These are phyloP conservation scores for Lerista edwardsae DNA, from an alignment of 2,797 vertebrate species.

Conservation along the genomic window DNA sequence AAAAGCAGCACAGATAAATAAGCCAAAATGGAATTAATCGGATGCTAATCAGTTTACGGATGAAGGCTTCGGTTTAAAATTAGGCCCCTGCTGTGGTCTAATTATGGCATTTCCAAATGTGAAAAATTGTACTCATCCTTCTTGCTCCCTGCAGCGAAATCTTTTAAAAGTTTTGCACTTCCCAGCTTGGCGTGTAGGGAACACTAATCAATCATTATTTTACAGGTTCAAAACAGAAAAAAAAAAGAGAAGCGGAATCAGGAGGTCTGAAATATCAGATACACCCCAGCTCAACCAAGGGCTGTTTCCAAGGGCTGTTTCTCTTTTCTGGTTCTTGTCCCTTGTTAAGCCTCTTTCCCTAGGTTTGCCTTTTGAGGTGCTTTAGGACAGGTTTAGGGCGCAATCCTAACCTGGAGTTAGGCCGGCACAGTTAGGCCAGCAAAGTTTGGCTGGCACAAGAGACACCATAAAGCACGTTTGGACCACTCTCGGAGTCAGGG, in stretches of 20 bases:
- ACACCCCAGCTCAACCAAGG: no score
- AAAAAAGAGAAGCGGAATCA: background rate
- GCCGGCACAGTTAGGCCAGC: no score
- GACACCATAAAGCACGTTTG: no score
- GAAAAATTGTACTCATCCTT: background rate
- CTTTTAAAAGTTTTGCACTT: background rate
- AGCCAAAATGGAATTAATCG: background rate
- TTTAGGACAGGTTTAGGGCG: no score
- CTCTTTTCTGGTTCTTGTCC: no score
- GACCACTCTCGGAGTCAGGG: no score
- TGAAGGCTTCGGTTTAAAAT: background rate
- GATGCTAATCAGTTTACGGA: background rate
- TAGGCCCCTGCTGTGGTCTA: background rate
- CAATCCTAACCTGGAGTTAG: no score
- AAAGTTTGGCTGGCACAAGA: no score
- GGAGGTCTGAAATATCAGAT: background rate
- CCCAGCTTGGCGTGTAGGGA: background rate
- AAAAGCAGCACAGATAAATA: background rate
- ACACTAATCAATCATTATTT: background rate
- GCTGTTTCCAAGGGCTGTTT: no score
- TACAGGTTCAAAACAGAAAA: background rate
- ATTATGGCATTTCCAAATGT: background rate
- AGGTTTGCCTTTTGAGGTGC: no score
- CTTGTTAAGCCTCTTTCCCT: no score
- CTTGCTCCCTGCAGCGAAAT: background rate